phyloP scores from a whole-genome alignment of 2,113 vertebrate species.

The Lichenostomus cassidix region DNA sequence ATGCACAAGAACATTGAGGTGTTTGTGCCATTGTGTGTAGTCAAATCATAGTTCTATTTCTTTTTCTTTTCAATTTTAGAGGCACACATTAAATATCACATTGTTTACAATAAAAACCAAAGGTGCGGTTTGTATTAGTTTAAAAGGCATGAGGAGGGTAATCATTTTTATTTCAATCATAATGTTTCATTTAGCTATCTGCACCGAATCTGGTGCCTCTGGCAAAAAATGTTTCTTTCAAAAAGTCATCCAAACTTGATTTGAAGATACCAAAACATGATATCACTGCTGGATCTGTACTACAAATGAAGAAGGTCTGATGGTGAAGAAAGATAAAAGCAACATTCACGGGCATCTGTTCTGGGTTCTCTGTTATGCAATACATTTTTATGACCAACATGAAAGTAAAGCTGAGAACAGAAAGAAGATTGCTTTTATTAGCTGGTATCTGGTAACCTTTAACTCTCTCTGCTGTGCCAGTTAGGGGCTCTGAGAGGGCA shows the following conservation, averaged over 20 bases:
- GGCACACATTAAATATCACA: not conserved
- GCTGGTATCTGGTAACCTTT: not conserved
- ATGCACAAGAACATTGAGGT: not conserved
- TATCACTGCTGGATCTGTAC: not conserved
- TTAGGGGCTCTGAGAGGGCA: not conserved
- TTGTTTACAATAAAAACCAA: not conserved
- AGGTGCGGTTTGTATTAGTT: not conserved
- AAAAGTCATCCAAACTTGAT: not conserved
- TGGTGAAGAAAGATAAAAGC: not conserved
- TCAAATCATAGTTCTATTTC: not conserved
- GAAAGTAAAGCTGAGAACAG: not conserved
- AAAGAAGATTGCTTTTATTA: not conserved
- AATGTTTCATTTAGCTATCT: not conserved
- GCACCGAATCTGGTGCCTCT: fast-evolving
- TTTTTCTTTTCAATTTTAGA: not conserved
- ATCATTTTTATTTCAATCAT: not conserved
- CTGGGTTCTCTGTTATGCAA: not conserved
- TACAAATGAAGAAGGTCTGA: not conserved
- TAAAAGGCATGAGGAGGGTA: not conserved
- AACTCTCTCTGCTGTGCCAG: not conserved
- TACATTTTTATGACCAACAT: not conserved
- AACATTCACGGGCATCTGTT: not conserved
- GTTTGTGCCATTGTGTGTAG: fast-evolving
- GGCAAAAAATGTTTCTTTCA: not conserved
- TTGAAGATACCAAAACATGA: not conserved